Conservation (phyloP, 2,888 invertebrate species). For the Odontocolon sp. region DNA sequence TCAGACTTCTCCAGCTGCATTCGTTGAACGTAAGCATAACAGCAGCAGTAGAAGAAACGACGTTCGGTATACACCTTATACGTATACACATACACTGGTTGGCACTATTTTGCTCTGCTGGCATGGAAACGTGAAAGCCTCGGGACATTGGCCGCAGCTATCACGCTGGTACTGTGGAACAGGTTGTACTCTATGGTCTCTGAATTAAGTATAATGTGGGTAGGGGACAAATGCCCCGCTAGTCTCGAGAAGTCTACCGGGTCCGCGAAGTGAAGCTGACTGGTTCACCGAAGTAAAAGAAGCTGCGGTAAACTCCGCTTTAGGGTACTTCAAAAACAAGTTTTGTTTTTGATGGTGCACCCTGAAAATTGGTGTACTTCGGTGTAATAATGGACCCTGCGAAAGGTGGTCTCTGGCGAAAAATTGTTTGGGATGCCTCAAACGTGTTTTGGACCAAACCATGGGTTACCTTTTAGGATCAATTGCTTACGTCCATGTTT, state of each 20-base stretch:
- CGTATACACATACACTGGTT: not conserved
- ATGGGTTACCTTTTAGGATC: too few species aligned
- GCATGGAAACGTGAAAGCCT: constrained; percentile 36
- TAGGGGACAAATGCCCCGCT: not conserved
- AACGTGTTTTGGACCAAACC: too few species aligned
- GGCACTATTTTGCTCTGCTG: too few species aligned
- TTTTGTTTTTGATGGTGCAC: too few species aligned
- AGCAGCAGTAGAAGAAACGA: not conserved
- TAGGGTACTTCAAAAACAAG: too few species aligned
- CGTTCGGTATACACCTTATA: not conserved
- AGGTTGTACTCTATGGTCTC: constrained; percentile 35
- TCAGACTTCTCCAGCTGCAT: constrained; percentile 48
- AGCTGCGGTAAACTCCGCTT: not conserved
- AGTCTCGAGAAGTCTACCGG: not conserved
- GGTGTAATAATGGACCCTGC: too few species aligned
- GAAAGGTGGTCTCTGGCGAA: too few species aligned
- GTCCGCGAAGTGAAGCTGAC: not conserved
- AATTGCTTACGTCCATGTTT: too few species aligned
- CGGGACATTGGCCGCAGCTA: constrained; percentile 30
- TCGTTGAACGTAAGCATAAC: constrained; percentile 18
- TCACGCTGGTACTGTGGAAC: constrained; percentile 29
- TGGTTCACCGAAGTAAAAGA: not conserved
- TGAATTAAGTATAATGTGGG: constrained; percentile 1
- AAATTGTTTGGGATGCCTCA: too few species aligned
- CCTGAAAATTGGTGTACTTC: too few species aligned